Evolutionary conservation across 2,797 vertebrate genomes (phyloP).

Genomic region (Sebastes baramenuke): DNA sequence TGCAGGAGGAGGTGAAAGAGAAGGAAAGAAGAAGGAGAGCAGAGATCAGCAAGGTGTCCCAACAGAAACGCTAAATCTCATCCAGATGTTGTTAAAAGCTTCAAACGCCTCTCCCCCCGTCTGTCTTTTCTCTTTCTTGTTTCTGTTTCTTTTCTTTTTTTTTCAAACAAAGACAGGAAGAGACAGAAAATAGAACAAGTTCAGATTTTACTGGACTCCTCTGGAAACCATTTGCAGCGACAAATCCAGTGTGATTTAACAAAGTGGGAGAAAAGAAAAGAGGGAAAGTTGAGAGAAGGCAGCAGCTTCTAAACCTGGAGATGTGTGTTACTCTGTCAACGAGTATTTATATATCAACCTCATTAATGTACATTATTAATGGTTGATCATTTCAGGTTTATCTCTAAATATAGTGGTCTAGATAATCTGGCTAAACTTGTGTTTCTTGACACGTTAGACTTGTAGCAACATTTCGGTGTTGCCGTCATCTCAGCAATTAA

Average conservation of each 20-base stretch:
- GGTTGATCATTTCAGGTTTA: too few relatives aligned
- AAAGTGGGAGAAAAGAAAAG: neutral
- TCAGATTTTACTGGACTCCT: constrained; percentile 21
- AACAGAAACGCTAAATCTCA: constrained; percentile 40
- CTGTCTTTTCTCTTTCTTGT: neutral
- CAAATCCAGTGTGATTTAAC: constrained; percentile 27
- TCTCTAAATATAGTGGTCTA: neutral
- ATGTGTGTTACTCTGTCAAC: neutral
- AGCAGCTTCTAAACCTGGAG: neutral
- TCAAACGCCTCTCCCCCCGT: constrained; percentile 26
- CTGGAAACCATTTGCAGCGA: constrained; percentile 42
- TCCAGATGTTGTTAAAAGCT: constrained; percentile 63
- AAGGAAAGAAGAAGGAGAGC: neutral
- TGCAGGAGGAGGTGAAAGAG: neutral
- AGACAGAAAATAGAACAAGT: constrained; percentile 13
- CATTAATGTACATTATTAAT: neutral
- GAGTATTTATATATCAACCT: neutral
- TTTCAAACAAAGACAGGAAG: neutral
- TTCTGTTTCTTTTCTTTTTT: neutral
- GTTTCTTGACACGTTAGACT: neutral
- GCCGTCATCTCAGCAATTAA: too few relatives aligned
- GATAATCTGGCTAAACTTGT: neutral
- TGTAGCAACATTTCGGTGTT: too few relatives aligned
- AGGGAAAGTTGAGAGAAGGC: neutral
- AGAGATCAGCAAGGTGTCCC: constrained; percentile 48